Evolutionary conservation across 2,888 invertebrate species (phyloP).

Genomic region (Epistrophe eligans): DNA sequence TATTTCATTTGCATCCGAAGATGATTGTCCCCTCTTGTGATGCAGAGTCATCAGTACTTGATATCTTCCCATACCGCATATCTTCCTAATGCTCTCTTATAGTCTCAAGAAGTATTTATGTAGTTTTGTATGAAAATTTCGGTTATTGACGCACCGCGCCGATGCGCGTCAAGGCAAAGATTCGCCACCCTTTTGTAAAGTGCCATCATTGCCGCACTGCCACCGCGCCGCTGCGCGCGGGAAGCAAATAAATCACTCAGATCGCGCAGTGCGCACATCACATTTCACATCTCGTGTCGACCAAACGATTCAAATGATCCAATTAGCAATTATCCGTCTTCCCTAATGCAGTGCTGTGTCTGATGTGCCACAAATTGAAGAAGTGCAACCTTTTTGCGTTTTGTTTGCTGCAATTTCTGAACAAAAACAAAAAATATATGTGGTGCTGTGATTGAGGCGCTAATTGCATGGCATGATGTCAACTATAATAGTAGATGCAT

Average conservation of each 20-base stretch:
- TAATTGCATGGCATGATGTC: conserved; percentile 76
- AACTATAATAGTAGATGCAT: conserved; percentile 49
- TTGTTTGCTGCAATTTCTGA: conserved; percentile 18
- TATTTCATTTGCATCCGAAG: conserved; percentile 75
- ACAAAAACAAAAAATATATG: too few species aligned
- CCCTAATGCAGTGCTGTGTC: background rate
- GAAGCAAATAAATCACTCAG: conserved; percentile 72
- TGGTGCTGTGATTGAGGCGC: conserved; percentile 66
- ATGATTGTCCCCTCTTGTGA: conserved; percentile 50
- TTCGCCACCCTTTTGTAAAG: conserved; percentile 33
- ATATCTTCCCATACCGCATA: conserved; percentile 42
- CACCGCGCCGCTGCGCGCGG: background rate
- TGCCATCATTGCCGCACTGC: conserved; percentile 25
- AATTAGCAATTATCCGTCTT: conserved; percentile 73
- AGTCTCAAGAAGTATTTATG: background rate
- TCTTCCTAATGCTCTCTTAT: conserved; percentile 13
- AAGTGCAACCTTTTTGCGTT: conserved; percentile 24
- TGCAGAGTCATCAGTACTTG: background rate
- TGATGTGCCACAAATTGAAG: conserved; percentile 48
- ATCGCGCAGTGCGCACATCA: conserved; percentile 26
- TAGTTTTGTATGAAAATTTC: conserved; percentile 32
- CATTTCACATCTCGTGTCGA: conserved; percentile 24
- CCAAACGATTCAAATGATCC: conserved; percentile 74
- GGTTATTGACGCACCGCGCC: conserved; percentile 67
- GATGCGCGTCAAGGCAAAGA: conserved; percentile 19